Evolutionary conservation across 1,140 invertebrate species (phyloP).

Genomic region (Brevipalpus yothersi): DNA sequence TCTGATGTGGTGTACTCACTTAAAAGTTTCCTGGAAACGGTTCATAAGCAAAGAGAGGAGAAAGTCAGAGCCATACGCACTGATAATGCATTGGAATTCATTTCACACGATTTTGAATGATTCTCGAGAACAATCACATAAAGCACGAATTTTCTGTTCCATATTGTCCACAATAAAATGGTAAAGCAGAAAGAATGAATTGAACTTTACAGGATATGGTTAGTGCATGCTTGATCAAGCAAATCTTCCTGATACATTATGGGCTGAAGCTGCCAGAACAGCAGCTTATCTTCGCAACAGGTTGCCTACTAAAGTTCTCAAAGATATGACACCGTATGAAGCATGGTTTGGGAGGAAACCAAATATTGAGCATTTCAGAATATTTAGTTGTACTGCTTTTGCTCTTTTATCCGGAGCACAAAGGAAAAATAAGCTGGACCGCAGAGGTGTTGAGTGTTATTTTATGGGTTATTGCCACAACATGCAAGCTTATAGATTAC

Average conservation of each 20-base stretch:
- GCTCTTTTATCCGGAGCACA: not conserved
- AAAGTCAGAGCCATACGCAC: too few relatives aligned
- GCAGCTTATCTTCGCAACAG: conserved; percentile 4
- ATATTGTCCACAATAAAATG: conserved; percentile 15
- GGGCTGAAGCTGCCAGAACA: conserved; percentile 6
- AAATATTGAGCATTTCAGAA: not conserved
- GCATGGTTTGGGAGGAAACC: not conserved
- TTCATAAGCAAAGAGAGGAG: too few relatives aligned
- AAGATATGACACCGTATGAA: not conserved
- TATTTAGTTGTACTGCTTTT: not conserved
- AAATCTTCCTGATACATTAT: conserved; percentile 1
- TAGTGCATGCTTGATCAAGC: conserved; percentile 2
- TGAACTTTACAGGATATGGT: conserved; percentile 2
- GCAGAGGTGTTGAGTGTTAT: not conserved
- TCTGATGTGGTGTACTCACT: too few relatives aligned
- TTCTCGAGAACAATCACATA: too few relatives aligned
- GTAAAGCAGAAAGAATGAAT: not conserved
- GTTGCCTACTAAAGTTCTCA: not conserved
- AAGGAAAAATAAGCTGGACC: not conserved
- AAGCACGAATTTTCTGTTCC: too few relatives aligned
- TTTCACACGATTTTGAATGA: conserved; percentile 13
- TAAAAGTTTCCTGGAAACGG: too few relatives aligned
- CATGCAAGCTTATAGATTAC: conserved; percentile 5
- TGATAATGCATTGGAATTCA: too few relatives aligned
- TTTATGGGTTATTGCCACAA: not conserved